Evolutionary conservation across 2,888 invertebrate genomes (phyloP).

Genomic region (Papilio protenor): DNA sequence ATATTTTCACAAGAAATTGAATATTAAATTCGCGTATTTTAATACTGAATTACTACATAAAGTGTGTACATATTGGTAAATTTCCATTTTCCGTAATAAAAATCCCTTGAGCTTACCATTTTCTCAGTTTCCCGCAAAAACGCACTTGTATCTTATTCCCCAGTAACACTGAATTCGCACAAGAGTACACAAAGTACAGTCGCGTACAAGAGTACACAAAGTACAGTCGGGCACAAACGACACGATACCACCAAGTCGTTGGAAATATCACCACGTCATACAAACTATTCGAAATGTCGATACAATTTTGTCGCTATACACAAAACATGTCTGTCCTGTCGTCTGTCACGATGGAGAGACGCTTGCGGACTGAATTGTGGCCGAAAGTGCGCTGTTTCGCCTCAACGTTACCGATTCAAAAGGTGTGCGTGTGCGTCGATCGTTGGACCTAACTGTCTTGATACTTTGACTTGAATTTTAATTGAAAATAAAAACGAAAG

Average conservation of each 20-base stretch:
- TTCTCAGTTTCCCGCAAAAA: constrained; percentile 60
- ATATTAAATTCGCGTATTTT: not conserved
- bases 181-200: constrained; percentile 57
- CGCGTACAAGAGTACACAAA: constrained; percentile 58
- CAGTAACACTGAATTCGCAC: constrained; percentile 61
- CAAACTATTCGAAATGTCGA: constrained; percentile 56
- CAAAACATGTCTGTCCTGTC: constrained; percentile 68
- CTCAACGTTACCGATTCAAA: constrained; percentile 69
- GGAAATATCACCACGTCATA: constrained; percentile 49
- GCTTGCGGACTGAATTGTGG: constrained; percentile 75
- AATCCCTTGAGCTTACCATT: constrained; percentile 68
- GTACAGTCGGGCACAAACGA: constrained; percentile 55
- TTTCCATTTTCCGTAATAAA: not conserved
- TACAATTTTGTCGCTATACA: constrained; percentile 55
- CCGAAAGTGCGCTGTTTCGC: constrained; percentile 68
- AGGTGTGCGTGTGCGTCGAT: constrained; percentile 71
- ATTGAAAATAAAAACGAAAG: constrained; percentile 77
- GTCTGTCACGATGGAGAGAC: constrained; percentile 76
- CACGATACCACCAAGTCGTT: constrained; percentile 45
- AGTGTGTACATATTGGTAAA: not conserved
- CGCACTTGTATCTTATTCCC: constrained; percentile 56
- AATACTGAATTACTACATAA: too few species aligned
- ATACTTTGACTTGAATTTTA: constrained; percentile 74
- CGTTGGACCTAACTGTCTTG: constrained; percentile 77
- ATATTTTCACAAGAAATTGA: not conserved